A percentile compares a stretch with the other conserved stretches of the same genome.
Evolutionary conservation across 2,113 vertebrate species (phyloP).

Genomic region (Australoheros scitulus): DNA sequence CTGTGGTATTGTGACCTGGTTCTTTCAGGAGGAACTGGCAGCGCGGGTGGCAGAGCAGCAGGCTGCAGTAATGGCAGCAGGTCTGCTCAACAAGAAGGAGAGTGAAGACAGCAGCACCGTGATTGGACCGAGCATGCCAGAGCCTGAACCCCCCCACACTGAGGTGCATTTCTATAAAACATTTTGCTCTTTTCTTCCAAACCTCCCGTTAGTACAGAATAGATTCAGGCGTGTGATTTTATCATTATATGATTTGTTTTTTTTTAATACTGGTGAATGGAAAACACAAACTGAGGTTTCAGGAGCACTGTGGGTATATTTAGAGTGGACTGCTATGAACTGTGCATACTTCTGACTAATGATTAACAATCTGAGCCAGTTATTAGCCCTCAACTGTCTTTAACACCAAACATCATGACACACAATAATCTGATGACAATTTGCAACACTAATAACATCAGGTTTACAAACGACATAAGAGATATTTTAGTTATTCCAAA

Average conservation of each 20-base stretch:
- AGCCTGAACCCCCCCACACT: conserved; percentile 79
- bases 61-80: conserved; percentile 77
- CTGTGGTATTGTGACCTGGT: background rate
- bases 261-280: too few relatives aligned
- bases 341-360: background rate
- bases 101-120: conserved; percentile 74
- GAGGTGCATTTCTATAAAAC: conserved; percentile 67
- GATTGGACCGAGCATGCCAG: conserved; percentile 87
- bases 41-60: conserved; percentile 81
- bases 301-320: background rate
- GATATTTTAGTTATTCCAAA: background rate
- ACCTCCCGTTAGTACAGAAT: background rate
- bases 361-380: background rate
- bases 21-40: conserved; percentile 80
- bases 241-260: background rate
- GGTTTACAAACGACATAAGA: background rate
- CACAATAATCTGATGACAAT: background rate
- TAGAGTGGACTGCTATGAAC: background rate
- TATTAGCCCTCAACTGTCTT: background rate
- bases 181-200: background rate
- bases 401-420: background rate
- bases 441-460: background rate
- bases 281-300: background rate
- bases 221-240: background rate
- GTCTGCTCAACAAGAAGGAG: conserved; percentile 81